Conservation (phyloP, 2,888 invertebrate species). For the Agonopterix alstromeriana region DNA sequence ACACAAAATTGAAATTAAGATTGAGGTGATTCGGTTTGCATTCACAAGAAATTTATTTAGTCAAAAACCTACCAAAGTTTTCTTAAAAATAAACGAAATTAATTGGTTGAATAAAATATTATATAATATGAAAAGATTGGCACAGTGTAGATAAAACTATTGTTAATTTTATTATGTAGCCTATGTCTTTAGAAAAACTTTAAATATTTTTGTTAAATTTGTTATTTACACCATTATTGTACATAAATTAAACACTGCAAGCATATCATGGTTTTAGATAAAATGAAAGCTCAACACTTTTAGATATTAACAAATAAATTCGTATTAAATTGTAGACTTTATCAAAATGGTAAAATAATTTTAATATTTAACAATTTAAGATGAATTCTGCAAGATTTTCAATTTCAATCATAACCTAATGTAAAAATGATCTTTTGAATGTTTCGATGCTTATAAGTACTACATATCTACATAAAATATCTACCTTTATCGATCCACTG, state of each 20-base stretch:
- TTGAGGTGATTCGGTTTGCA: background rate
- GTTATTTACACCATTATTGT: slow-evolving; percentile 50
- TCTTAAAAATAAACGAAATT: slow-evolving; percentile 14
- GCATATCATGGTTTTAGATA: slow-evolving; percentile 50
- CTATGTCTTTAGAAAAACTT: slow-evolving; percentile 21
- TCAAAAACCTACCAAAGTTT: slow-evolving; percentile 23
- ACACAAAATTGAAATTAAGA: background rate
- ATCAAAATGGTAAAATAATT: slow-evolving; percentile 25
- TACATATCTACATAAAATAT: background rate
- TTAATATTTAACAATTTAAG: slow-evolving; percentile 10
- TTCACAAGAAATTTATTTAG: slow-evolving; percentile 9
- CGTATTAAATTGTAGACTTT: slow-evolving; percentile 26
- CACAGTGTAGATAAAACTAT: slow-evolving; percentile 16
- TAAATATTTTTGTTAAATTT: slow-evolving; percentile 43
- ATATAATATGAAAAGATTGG: slow-evolving; percentile 15
- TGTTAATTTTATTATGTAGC: slow-evolving; percentile 14
- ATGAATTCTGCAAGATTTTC: slow-evolving; percentile 8
- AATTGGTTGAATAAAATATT: slow-evolving; percentile 7
- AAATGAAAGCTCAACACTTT: slow-evolving; percentile 47
- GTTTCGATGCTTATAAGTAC: background rate
- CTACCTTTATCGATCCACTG: slow-evolving; percentile 1
- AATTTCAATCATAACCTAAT: slow-evolving; percentile 2
- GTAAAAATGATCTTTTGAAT: background rate
- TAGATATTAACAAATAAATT: slow-evolving; percentile 35
- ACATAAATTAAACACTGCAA: slow-evolving; percentile 36